Evolutionary conservation across 2,113 vertebrate genomes (phyloP), one percentile per base, ranked within the genome.

Genomic region (Muscicapa adusta): DNA sequence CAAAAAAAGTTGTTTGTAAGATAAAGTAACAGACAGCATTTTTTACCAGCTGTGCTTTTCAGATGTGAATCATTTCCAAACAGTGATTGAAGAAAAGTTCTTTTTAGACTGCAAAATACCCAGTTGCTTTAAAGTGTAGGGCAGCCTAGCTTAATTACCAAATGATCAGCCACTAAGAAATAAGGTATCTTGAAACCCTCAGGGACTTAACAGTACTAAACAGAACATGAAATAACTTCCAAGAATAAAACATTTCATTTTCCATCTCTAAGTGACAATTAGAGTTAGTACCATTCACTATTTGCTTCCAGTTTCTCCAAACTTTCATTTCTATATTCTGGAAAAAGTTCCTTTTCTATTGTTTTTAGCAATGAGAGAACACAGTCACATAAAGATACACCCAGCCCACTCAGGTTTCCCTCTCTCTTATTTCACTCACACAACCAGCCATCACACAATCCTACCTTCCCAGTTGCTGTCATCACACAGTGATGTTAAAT

Each of bases 391-490:
- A 75, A 60, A 89, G 78, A 88, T 29, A 80, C 5, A 66, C 4
- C 9, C 74, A 91, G 33, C 51, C 14, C 66, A 50, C 60, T 68
- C 34, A n/a, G 10, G 36, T 43, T 68, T 89, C 61, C 72, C 60
- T 18, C 54, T 74, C 31, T 48, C 38, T 65, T 16, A 4, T 92
- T 89, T 68, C 68, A 62, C 47, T 79, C 40, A 29, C 58, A 85
- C 13, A 7, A 79, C 6, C 74, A 63, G 45, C 62, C 19, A 72
- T 38, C 72, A 34, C 71, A 29, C 20, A 81, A 42, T 66, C 86
- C 77, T 98, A 99, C 99, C 99, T 99, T 98, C 98, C 99, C 99
- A 99, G 98, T 94, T 98, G 97, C 91, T 98, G 96, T 98, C 98
- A 93, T 98, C 98, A 7, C 98, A 98, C 89, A 99, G 96, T 0